A percentile compares a stretch with the other conserved stretches of the same genome.
Evolutionary conservation across 2,888 invertebrate species (phyloP).

Genomic region (Polietes domitor): DNA sequence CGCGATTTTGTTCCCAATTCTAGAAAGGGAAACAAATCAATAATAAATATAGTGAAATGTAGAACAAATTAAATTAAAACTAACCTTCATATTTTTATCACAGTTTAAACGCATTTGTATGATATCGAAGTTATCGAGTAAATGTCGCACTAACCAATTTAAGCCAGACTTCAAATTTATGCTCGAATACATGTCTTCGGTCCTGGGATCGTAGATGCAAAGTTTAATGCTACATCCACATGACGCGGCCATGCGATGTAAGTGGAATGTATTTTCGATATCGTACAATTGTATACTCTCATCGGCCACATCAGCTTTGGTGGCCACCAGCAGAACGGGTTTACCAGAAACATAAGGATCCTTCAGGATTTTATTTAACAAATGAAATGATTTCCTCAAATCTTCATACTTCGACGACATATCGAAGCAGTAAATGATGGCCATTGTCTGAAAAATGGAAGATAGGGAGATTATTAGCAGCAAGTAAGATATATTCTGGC

Average conservation of each 20-base stretch:
- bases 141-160: constrained; percentile 70
- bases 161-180: constrained; percentile 59
- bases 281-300: constrained; percentile 77
- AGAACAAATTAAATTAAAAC: background rate
- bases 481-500: no score
- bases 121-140: constrained; percentile 67
- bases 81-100: constrained; percentile 75
- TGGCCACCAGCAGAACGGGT: constrained; percentile 75
- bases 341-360: constrained; percentile 75
- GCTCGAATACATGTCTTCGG: background rate
- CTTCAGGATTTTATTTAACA: constrained; percentile 71
- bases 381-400: constrained; percentile 70
- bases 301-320: constrained; percentile 72
- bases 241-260: constrained; percentile 73
- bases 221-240: constrained; percentile 70
- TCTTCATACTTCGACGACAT: constrained; percentile 70
- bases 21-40: constrained; percentile 37
- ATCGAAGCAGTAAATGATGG: constrained; percentile 76
- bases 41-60: no score
- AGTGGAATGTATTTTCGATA: constrained; percentile 75
- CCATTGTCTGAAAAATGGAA: constrained; percentile 70
- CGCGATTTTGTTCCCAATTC: constrained; percentile 73
- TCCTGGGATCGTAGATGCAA: constrained; percentile 68
- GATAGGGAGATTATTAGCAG: no score
- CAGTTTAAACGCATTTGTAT: constrained; percentile 72